Base-by-base conservation (phyloP, 1,140 invertebrate species). In the Babylonia areolata region DNA sequence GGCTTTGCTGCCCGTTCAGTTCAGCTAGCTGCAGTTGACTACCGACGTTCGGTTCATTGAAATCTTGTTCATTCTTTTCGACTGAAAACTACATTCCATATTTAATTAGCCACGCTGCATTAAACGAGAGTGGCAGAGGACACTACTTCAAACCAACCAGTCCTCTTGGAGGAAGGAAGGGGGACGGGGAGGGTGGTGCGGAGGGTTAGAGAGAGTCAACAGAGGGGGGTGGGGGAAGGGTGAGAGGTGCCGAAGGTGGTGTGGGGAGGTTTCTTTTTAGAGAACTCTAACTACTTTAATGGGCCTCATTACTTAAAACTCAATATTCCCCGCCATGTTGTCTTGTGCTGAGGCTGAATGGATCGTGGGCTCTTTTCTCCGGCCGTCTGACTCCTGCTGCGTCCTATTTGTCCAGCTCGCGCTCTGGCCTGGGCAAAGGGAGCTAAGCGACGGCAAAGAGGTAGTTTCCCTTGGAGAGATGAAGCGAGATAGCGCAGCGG, bases 251-350 rank as follows among this genome's bases (percentile, higher is more conserved):
- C 12, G 71, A 1, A 31, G 33, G 23, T 1, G 71, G 71, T n/a
- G 33, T 0, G 33, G 71, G 33, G 71, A 0, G 71, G 71, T 35
- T 73, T 35, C 11, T 35, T 71, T 28, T 35, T 37, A 20, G n/a
- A 73, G 82, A 73, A 84, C 82, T 84, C 69, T 73, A 75, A 69
- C 64, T 40, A 84, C 82, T 64, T 73, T 84, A 84, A 84, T 84
- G 82, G 82, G 82, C 82, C 82, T 84, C 82, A 75, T 84, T 84
- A 84, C 82, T 84, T 73, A 84, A 84, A 84, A 84, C 82, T 84
- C 82, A 84, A 84, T 84, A 84, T 75, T 84, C 82, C 20, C 31
- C 35, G 82, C 69, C 64, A 42, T 84, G 64, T 84, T 84, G 64
- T 40, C 82, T 75, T 73, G 82, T 46, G 82, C 82, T 3, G 35